phyloP scores from a whole-genome alignment of 2,797 vertebrate genomes.

The Cheracebus regulus region DNA sequence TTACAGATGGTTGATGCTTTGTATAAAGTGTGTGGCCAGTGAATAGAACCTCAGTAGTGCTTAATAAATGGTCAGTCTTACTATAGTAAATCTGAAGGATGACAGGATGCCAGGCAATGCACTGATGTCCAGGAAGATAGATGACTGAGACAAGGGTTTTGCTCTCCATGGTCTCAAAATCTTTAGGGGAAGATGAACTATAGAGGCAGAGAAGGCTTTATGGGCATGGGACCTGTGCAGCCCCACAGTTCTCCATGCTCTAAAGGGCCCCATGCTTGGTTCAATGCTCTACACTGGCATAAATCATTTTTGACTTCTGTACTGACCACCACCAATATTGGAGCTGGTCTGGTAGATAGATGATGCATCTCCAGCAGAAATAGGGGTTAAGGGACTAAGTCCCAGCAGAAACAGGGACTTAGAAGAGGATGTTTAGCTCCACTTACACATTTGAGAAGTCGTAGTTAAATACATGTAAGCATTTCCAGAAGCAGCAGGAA shows the following conservation, averaged over 20 bases:
- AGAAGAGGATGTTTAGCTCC: not conserved
- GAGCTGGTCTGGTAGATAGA: not conserved
- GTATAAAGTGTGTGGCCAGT: not conserved
- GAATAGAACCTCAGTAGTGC: not conserved
- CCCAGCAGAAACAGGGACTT: not conserved
- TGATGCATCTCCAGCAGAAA: not conserved
- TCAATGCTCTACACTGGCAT: not conserved
- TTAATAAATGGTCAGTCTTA: not conserved
- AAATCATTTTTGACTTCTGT: not conserved
- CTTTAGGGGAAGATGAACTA: not conserved
- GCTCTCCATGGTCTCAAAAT: not conserved
- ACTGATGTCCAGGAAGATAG: not conserved
- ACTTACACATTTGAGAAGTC: not conserved
- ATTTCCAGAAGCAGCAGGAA: not conserved
- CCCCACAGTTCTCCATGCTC: not conserved
- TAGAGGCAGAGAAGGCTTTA: not conserved
- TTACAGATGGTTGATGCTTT: not conserved
- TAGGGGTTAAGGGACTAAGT: not conserved
- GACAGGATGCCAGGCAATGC: not conserved
- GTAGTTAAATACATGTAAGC: not conserved
- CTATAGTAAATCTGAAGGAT: not conserved
- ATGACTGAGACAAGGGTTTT: not conserved
- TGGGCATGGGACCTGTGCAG: too few relatives aligned
- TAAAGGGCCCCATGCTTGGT: not conserved
- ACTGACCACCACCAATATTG: not conserved